phyloP scores from a whole-genome alignment of 2,888 invertebrate genomes.

The Tubiluchus corallicola region DNA sequence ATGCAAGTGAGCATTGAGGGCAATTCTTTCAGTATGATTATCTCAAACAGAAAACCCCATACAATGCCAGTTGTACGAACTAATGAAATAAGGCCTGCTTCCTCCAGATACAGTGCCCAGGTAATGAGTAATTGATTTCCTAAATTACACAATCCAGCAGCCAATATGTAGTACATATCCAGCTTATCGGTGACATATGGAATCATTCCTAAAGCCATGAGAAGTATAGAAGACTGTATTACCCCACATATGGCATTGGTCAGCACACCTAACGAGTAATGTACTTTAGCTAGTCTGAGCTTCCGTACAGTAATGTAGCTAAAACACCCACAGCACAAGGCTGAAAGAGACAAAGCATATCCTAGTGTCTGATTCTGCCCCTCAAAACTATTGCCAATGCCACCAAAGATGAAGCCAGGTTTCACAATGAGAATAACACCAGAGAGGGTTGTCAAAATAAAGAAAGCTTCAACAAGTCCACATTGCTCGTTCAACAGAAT shows the following conservation, averaged over 20 bases:
- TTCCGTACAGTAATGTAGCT: slow-evolving; percentile 66
- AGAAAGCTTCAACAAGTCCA: slow-evolving; percentile 62
- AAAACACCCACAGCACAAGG: slow-evolving; percentile 70
- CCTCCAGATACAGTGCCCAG: slow-evolving; percentile 11
- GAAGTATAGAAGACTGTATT: slow-evolving; percentile 40
- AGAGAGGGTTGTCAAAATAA: slow-evolving; percentile 58
- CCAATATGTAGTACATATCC: too few species aligned
- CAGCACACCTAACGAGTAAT: slow-evolving; percentile 76
- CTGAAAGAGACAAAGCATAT: slow-evolving; percentile 64
- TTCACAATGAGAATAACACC: slow-evolving; percentile 72
- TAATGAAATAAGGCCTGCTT: slow-evolving; percentile 11
- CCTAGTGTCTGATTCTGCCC: slow-evolving; percentile 34
- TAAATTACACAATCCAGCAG: too few species aligned
- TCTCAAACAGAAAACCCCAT: slow-evolving; percentile 11
- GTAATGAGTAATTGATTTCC: slow-evolving; percentile 12
- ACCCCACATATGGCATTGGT: slow-evolving; percentile 62
- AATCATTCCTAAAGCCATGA: slow-evolving; percentile 51
- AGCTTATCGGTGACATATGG: too few species aligned
- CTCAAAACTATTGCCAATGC: too few species aligned
- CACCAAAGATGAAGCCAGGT: slow-evolving; percentile 63
- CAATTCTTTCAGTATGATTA: slow-evolving; percentile 9
- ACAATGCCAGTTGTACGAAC: slow-evolving; percentile 9
- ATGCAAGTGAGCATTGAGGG: slow-evolving; percentile 7
- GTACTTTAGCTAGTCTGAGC: slow-evolving; percentile 56
- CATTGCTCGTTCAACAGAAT: slow-evolving; percentile 66